Conservation (phyloP, 2,797 vertebrate genomes). For the Heterohyrax brucei region DNA sequence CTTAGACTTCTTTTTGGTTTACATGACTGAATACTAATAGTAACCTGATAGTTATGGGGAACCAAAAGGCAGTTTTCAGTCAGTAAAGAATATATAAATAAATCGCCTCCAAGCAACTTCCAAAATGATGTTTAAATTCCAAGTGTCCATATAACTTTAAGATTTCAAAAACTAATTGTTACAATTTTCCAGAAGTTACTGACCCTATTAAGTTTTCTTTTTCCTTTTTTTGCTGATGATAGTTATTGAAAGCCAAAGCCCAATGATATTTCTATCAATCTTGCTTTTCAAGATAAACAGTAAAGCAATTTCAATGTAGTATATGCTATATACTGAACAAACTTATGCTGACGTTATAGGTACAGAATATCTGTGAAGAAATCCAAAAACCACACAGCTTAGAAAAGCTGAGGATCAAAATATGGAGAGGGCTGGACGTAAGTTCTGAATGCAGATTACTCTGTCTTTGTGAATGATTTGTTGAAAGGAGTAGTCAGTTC, state of each 20-base stretch:
- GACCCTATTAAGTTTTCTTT: constrained; percentile 77
- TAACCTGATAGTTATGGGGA: constrained; percentile 88
- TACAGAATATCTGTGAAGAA: background rate
- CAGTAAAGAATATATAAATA: constrained; percentile 88
- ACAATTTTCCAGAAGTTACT: constrained; percentile 83
- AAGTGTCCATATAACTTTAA: constrained; percentile 83
- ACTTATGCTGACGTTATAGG: background rate
- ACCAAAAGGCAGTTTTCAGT: constrained; percentile 84
- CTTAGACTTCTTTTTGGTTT: constrained; percentile 88
- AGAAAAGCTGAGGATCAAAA: constrained; percentile 40
- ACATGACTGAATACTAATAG: constrained; percentile 89
- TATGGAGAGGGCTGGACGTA: background rate
- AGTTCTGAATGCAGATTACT: background rate
- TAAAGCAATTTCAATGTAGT: constrained; percentile 37
- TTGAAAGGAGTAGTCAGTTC: background rate
- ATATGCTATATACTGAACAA: background rate
- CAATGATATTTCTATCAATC: constrained; percentile 48
- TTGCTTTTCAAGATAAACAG: constrained; percentile 47
- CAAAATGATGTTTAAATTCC: constrained; percentile 82
- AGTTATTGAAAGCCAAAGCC: constrained; percentile 58
- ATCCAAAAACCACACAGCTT: background rate
- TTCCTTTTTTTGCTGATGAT: background rate
- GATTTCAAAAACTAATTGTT: constrained; percentile 83
- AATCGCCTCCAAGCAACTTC: constrained; percentile 82
- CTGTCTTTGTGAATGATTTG: background rate